Base-by-base conservation (phyloP, 1,140 invertebrate genomes). In the Nasonia vitripennis region DNA sequence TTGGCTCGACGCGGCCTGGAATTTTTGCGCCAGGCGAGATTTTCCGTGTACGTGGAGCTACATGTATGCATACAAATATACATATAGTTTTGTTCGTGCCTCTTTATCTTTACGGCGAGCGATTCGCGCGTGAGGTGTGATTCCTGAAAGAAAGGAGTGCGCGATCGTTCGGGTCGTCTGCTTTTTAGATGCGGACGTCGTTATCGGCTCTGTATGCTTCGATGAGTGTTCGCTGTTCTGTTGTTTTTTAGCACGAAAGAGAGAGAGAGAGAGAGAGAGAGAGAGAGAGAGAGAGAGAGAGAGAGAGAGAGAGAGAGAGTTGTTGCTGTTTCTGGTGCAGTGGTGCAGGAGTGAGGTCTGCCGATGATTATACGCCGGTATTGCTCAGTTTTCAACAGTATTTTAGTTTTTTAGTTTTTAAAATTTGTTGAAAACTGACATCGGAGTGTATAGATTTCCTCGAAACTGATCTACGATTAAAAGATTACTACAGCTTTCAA, bases 151-250 rank as follows among this genome's bases (percentile, higher is more conserved):
- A 68, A 68, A 37, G 55, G 55, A 10, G 23, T 71, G 27, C 11
- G 23, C 3, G 23, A 71, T 71, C 10, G 68, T 71, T 12, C 23
- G 31, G 68, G 31, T 41, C 62, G 55, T 41, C 67, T 31, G 12
- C 70, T 80, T 80, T 80, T 80, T 37, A 67, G 10, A 17, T n/a
- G 9, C 4, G 70, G 31, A 82, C n/a, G 14, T 82, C 17, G 80
- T 55, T 74, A 74, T 82, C 80, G n/a, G 27, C 70, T 82, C 1
- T 73, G 51, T 37, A 48, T 70, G 48, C 70, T 82, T 82, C 70
- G 12, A 51, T 34, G 45, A 74, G 45, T 74, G 12, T 9, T 71
- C 23, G 23, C 31, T 34, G 10, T 34, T 71, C 31, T 11, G 27
- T 31, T 31, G 31, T 11, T 71, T 71, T 71, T 34, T 14, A 23